These are phyloP conservation scores for Clarias platycephalus DNA, from an alignment of 2,797 vertebrate genomes.

Conservation along the genomic window DNA sequence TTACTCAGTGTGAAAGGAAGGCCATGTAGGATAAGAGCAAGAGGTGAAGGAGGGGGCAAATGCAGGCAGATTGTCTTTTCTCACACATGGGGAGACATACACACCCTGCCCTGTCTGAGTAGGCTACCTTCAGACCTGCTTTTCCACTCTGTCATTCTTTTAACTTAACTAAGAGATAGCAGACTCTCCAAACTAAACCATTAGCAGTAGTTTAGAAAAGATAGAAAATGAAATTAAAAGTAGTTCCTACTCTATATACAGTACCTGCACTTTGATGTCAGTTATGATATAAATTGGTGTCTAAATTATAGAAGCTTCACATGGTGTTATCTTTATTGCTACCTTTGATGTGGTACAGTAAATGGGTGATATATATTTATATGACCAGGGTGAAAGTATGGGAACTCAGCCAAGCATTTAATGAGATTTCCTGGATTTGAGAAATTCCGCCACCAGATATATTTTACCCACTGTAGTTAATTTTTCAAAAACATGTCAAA, in stretches of 20 bases:
- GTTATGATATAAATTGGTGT: constrained; percentile 6
- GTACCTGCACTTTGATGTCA: constrained; percentile 24
- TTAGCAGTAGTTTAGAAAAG: not conserved
- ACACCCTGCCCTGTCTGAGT: constrained; percentile 39
- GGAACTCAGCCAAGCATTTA: constrained; percentile 13
- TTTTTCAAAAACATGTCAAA: not conserved
- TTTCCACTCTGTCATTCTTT: constrained; percentile 9
- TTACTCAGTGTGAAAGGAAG: constrained; percentile 48
- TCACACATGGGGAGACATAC: constrained; percentile 43
- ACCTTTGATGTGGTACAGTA: constrained; percentile 17
- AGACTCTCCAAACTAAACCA: not conserved
- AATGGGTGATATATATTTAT: not conserved
- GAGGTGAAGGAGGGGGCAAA: constrained; percentile 75
- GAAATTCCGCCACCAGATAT: not conserved
- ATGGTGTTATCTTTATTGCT: constrained; percentile 33
- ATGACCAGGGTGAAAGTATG: not conserved
- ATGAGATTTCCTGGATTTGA: constrained; percentile 24
- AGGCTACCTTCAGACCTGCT: constrained; percentile 17
- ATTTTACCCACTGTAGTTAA: not conserved
- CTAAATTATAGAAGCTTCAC: not conserved
- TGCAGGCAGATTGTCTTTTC: constrained; percentile 60
- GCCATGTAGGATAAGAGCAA: constrained; percentile 70
- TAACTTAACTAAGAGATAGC: not conserved
- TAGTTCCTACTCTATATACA: not conserved
- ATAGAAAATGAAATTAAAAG: constrained; percentile 39